Base-by-base conservation (phyloP, 2,888 invertebrate genomes). In the Spilosoma lubricipeda region DNA sequence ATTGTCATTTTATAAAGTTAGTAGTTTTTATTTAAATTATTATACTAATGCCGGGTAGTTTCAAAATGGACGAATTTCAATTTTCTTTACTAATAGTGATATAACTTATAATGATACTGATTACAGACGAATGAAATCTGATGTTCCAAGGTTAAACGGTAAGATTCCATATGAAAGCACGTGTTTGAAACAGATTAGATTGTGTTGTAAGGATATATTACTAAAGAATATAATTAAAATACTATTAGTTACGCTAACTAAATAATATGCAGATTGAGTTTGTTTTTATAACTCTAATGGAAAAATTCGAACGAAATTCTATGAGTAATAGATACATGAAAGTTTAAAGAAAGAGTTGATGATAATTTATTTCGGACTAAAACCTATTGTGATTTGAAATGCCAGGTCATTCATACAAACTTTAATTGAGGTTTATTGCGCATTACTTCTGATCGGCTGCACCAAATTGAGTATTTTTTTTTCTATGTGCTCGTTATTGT, bases 191-290 rank as follows among this genome's bases (percentile, higher is more conserved):
- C n/a, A n/a, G 27, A 67, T 27, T 30, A 27, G 67, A 30, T 30
- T 45, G n/a, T 42, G n/a, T 70, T 70, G 59, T 63, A 70, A 68
- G 63, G 30, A 63, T 63, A 2, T 30, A 15, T 56, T n/a, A 56
- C 1, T 2, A 56, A n/a, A 2, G 5, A 30, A 15, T 63, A 63
- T 18, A 56, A n/a, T 23, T n/a, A n/a, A 56, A 56, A 56, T 30
- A 0, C 1, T 63, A 7, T 30, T 63, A 15, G 27, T 59, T 27
- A 59, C 27, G 59, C 27, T 13, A 15, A 8, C 7, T 18, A 63
- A n/a, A n/a, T 30, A 63, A 30, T 30, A 63, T 30, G 27, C 0
- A 15, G 4, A 59, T 15, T 59, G 5, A 15, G 27, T 59, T 59
- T 59, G 0, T 27, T 59, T 56, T 59, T 27, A 15, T 27, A 59